Evolutionary conservation across 2,797 vertebrate genomes (phyloP).

Genomic region (Heterohyrax brucei): DNA sequence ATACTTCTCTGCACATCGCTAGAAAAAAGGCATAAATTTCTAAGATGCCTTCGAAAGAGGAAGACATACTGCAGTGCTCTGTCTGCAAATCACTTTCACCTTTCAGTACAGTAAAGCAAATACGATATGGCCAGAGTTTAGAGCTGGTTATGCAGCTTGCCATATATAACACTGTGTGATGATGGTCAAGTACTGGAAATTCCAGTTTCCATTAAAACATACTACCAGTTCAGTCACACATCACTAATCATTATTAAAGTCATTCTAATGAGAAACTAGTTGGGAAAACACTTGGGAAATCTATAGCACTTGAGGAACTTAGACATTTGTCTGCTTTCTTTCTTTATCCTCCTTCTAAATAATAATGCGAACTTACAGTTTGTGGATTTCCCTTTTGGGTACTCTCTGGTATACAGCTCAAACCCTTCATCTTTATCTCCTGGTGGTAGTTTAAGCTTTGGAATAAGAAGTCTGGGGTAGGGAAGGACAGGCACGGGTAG

Average conservation of each 20-base stretch:
- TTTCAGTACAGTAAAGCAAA: constrained; percentile 1
- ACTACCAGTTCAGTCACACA: background rate
- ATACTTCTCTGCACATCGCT: background rate
- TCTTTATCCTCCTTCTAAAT: background rate
- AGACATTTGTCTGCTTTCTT: background rate
- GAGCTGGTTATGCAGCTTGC: background rate
- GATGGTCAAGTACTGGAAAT: background rate
- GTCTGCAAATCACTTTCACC: background rate
- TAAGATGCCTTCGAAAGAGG: background rate
- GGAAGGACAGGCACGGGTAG: background rate
- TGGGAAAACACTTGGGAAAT: constrained; percentile 17
- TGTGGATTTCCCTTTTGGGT: background rate
- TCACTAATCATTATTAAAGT: background rate
- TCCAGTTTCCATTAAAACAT: background rate
- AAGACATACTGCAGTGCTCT: background rate
- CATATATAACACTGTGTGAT: background rate
- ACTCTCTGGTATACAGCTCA: background rate
- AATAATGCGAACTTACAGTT: background rate
- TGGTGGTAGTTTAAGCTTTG: background rate
- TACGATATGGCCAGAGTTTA: background rate
- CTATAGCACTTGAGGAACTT: background rate
- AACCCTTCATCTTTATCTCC: background rate
- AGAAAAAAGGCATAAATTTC: background rate
- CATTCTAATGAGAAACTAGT: background rate
- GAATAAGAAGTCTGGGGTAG: background rate